These are phyloP conservation scores for Caiman crocodilus DNA, from an alignment of 2,797 vertebrate species.

Conservation along the genomic window DNA sequence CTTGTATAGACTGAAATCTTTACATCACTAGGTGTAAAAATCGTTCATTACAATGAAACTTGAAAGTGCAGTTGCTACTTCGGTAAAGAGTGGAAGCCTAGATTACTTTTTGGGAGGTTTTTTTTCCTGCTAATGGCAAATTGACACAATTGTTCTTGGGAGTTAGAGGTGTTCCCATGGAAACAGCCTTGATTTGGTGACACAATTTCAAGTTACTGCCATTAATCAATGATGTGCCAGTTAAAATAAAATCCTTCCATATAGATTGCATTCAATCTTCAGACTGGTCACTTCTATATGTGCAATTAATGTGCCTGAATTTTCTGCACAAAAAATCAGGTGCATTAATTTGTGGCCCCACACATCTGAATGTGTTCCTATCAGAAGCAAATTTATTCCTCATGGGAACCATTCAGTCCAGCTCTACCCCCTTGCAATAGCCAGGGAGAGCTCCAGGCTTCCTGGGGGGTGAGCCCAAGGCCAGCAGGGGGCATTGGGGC, in stretches of 20 bases:
- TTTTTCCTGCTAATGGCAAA: slow-evolving; percentile 75
- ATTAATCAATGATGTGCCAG: slow-evolving; percentile 68
- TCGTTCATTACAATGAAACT: background rate
- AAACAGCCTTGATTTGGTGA: slow-evolving; percentile 79
- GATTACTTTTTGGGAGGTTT: slow-evolving; percentile 15
- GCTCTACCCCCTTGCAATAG: no score
- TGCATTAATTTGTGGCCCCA: no score
- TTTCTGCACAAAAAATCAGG: no score
- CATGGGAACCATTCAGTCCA: background rate
- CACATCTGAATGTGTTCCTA: no score
- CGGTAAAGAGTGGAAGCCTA: background rate
- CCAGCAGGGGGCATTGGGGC: no score
- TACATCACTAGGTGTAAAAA: background rate
- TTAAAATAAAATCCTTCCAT: slow-evolving; percentile 60
- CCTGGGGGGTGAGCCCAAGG: no score
- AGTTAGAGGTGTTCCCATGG: slow-evolving; percentile 80
- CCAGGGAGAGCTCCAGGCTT: no score
- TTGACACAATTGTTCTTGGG: slow-evolving; percentile 73
- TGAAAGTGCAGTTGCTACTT: background rate
- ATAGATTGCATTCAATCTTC: slow-evolving; percentile 58
- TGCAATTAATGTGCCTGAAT: background rate
- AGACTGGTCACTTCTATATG: background rate
- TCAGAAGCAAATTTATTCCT: no score
- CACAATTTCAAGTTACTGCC: slow-evolving; percentile 72
- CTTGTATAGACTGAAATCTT: background rate